Base-by-base conservation (phyloP, 2,888 invertebrate genomes). In the Tortricodes alternella region DNA sequence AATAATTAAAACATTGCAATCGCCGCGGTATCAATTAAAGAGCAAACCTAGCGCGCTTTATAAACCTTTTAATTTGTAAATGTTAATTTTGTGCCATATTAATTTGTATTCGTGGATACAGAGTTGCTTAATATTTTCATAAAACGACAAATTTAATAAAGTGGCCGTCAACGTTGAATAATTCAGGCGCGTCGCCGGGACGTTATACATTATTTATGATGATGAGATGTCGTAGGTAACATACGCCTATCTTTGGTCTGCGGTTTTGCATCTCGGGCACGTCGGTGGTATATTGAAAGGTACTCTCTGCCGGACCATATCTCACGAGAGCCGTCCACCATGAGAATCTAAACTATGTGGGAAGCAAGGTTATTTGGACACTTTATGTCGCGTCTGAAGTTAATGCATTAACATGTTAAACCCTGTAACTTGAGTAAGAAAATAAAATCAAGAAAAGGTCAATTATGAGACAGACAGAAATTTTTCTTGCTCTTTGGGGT, bases 71-170 rank as follows among this genome's bases (percentile, higher is more conserved):
- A 71, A 77, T 76, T 74, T 71, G 66, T 66, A 64, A 71, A 75
- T 76, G 73, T 72, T 76, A 74, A 75, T 76, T 73, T 73, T 59
- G 68, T 68, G 72, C 65, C 71, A 74, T 75, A 78, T 78, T 80
- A 80, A 80, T 82, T 80, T 73, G 77, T 75, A 71, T 68, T 58
- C 66, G 63, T 73, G 62, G 65, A 64, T 63, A 65, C 65, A 58
- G 64, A 68, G 71, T 74, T 73, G 74, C 68, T 76, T 73, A 77
- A 75, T 78, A 74, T 80, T 83, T 81, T 82, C 74, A 76, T 81
- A 80, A 80, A 84, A 82, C 71, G 83, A 83, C 85, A 84, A 86
- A 88, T 89, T 89, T 87, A 89, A 89, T 89, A 89, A 87, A 88
- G 83, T 87, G 84, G 78, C 79, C 81, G 78, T 78, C 76, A 75